Conservation (phyloP, 2,113 vertebrate genomes). For the Hydropotes inermis region DNA sequence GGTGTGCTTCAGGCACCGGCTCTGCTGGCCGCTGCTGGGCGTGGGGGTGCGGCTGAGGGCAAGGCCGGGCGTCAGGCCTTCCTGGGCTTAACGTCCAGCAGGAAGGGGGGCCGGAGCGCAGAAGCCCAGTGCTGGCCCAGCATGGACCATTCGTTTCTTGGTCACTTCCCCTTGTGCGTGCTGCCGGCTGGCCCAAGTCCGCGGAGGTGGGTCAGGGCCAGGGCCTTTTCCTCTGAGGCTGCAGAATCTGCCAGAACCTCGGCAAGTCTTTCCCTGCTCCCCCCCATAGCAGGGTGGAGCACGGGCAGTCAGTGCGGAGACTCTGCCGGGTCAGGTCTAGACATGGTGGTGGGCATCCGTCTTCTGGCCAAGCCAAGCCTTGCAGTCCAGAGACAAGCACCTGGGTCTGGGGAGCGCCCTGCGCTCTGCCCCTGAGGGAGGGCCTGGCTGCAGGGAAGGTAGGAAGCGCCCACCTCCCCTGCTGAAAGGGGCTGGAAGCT, state of each 20-base stretch:
- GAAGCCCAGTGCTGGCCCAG: neutral
- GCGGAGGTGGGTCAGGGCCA: fast-evolving
- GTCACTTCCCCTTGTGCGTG: fast-evolving
- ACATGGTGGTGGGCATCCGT: fast-evolving
- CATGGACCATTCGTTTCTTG: fast-evolving
- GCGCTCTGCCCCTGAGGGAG: neutral
- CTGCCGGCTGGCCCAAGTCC: neutral
- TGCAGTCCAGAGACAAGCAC: fast-evolving
- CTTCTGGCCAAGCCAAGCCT: neutral
- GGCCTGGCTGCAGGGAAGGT: neutral
- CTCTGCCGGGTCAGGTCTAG: neutral
- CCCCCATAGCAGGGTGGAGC: fast-evolving
- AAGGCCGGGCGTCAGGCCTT: neutral
- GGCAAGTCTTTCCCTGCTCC: neutral
- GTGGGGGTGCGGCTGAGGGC: fast-evolving
- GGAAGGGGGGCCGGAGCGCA: neutral
- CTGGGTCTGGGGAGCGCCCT: neutral
- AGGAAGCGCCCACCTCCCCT: neutral
- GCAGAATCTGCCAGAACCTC: neutral
- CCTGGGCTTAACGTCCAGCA: fast-evolving
- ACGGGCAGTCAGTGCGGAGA: fast-evolving
- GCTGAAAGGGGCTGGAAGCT: neutral
- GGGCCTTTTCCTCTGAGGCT: neutral
- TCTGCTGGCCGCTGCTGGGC: fast-evolving
- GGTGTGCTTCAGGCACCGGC: fast-evolving